Base-by-base conservation (phyloP, 2,888 invertebrate genomes). In the Onchidella celtica region DNA sequence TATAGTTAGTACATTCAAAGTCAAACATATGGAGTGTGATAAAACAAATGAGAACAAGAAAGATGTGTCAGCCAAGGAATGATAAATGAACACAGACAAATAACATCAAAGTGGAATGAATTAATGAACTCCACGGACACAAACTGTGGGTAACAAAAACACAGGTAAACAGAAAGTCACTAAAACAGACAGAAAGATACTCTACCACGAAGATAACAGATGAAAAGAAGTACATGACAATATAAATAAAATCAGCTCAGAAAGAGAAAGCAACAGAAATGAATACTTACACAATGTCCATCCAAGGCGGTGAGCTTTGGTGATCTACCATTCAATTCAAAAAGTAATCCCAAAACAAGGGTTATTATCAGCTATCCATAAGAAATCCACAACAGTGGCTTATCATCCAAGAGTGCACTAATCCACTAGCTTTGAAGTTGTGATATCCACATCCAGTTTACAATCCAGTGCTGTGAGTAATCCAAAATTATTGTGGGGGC, bases 241-340 rank as follows among this genome's bases (percentile, higher is more conserved):
- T n/a, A n/a, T n/a, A n/a, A n/a, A n/a, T n/a, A n/a, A n/a, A n/a
- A n/a, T n/a, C n/a, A n/a, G n/a, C n/a, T n/a, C n/a, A n/a, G n/a
- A n/a, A n/a, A n/a, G n/a, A n/a, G n/a, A 47, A 47, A 47, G 9
- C 47, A 47, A 17, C 17, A 47, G 17, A 47, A 47, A 47, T n/a
- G n/a, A 59, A 73, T 73, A 73, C 73, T 73, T 73, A 73, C 73
- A 59, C 73, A 59, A 59, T 73, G 73, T 73, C 73, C 73, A 73
- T 73, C 38, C 9, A 73, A 57, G 32, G 29, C n/a, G 32, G 55
- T n/a, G 11, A 21, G 6, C 21, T 47, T 55, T 47, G 29, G 27
- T 70, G 55, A 47, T 55, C 70, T 47, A 24, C 17, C 11, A 27
- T 47, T 24, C 55, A 70, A n/a, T n/a, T 38, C n/a, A 17, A 36